Evolutionary conservation across 2,797 vertebrate genomes (phyloP), one percentile per base, ranked within the genome.

Genomic region (Bovichtus diacanthus): DNA sequence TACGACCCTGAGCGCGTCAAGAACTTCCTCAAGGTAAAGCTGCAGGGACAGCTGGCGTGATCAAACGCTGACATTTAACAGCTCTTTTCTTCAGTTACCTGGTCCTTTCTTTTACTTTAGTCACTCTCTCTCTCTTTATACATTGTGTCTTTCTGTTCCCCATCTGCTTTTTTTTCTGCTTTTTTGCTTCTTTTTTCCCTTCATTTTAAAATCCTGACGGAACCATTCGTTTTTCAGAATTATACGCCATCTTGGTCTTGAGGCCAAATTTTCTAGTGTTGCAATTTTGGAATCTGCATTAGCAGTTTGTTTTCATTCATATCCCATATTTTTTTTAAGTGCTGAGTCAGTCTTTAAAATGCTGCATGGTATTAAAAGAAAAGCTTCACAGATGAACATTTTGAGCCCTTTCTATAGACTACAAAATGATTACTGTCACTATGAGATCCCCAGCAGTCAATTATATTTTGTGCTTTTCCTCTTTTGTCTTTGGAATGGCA

Each of bases 1-100:
- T 99, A 99, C 15, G 97, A 99, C 90, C 97, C 97, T 0, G 97
- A 99, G 87, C 95, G 97, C 1, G 97, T 99, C 83, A 99, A 99
- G 93, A 99, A 99, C 93, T 99, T 99, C 88, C 96, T 99, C 54
- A 99, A 99, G 96, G 97, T 98, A 95, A 66, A 73, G 38, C 29
- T 2, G 4, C 19, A 3, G 62, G 8, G 23, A 68, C 21, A 15
- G 10, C 34, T 62, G 38, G 3, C 66, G 18, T 8, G 2, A 61
- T 86, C 31, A 46, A 58, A 87, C 34, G 13, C 61, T 38, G 23
- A 67, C 29, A 34, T 46, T 19, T 51, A 27, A 23, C 44, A 18
- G 7, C 38, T 62, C 21, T 56, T 66, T 23, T 54, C 9, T 46
- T 25, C 25, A 7, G 60, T 56, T 18, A 11, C 12, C 2, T 19